These are phyloP conservation scores for Myrmophylax atrothorax DNA, from an alignment of 2,113 vertebrate genomes.

Conservation along the genomic window DNA sequence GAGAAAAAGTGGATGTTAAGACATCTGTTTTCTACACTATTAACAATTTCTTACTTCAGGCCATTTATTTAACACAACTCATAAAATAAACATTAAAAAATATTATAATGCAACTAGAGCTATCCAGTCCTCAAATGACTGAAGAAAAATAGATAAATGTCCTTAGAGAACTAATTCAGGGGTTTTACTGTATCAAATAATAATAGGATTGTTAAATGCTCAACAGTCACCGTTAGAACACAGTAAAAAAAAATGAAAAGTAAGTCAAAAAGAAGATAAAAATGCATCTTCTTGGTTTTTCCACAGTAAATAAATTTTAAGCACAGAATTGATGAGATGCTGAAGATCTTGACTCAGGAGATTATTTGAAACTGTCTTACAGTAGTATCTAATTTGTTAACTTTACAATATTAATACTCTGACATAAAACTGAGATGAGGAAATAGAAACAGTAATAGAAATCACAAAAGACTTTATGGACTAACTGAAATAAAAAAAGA, in stretches of 20 bases:
- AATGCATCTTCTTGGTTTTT: not conserved
- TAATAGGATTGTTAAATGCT: not conserved
- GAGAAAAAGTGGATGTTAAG: not conserved
- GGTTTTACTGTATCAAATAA: not conserved
- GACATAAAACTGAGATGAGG: not conserved
- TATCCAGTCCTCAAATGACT: not conserved
- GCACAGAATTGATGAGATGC: not conserved
- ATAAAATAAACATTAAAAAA: slow-evolving; percentile 31
- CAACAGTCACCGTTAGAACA: not conserved
- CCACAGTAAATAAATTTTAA: not conserved
- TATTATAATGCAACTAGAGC: slow-evolving; percentile 38
- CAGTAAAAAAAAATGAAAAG: not conserved
- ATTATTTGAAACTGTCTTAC: not conserved
- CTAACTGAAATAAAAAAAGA: not conserved
- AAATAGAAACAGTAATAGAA: not conserved
- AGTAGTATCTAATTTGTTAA: not conserved
- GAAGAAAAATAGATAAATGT: not conserved
- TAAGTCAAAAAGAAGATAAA: not conserved
- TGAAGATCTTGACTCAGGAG: not conserved
- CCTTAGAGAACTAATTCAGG: not conserved
- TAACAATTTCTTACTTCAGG: slow-evolving; percentile 3
- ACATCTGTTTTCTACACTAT: slow-evolving; percentile 1
- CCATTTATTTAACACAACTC: not conserved
- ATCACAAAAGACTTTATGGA: not conserved
- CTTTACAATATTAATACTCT: not conserved